A percentile compares a stretch with the other conserved stretches of the same genome.
phyloP scores from a whole-genome alignment of 2,113 vertebrate species.

The Cichladusa arquata region DNA sequence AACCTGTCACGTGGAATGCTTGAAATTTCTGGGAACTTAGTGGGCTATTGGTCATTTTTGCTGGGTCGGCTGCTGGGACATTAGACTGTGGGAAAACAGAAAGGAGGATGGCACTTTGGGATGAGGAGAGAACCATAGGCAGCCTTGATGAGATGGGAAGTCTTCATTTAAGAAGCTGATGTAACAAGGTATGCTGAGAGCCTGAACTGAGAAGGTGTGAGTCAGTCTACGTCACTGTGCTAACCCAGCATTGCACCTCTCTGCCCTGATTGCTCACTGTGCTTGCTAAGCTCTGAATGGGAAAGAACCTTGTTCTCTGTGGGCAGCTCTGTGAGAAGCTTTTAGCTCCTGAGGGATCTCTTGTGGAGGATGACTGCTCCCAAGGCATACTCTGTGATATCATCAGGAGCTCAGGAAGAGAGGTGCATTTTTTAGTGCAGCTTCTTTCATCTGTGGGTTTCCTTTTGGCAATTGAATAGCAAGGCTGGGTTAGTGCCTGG shows the following conservation, averaged over 20 bases:
- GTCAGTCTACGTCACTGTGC: background rate
- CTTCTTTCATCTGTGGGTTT: background rate
- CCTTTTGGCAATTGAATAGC: background rate
- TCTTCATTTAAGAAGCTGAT: background rate
- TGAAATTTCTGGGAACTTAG: conserved; percentile 1
- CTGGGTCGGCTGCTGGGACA: background rate
- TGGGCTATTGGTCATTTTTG: conserved; percentile 25
- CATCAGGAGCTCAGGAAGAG: background rate
- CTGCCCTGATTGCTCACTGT: background rate
- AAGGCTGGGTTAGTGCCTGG: background rate
- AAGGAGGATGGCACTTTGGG: background rate
- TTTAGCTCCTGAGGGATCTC: background rate
- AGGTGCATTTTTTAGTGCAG: background rate
- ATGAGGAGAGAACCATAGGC: background rate
- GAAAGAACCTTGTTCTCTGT: background rate
- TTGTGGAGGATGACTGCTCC: background rate
- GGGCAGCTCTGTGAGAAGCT: background rate
- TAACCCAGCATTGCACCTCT: background rate
- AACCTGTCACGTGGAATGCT: background rate
- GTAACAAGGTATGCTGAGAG: background rate
- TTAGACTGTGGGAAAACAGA: background rate
- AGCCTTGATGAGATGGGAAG: background rate
- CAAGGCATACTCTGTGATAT: background rate
- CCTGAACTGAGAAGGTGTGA: background rate
- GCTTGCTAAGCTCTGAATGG: background rate